Conservation (phyloP, 2,113 vertebrate genomes). For the Semicossyphus pulcher region DNA sequence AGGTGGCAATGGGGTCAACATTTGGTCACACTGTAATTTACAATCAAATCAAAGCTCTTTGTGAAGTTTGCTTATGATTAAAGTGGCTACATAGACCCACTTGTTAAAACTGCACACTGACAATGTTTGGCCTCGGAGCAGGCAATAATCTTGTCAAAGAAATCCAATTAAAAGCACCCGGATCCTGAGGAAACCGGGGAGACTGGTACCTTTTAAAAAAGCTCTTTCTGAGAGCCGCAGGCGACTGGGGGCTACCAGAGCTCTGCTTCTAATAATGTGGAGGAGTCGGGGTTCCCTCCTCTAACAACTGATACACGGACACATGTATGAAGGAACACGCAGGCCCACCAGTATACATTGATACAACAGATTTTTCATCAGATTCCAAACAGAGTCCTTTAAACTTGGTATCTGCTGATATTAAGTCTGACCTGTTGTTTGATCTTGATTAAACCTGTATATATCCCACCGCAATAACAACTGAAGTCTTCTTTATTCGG, state of each 20-base stretch:
- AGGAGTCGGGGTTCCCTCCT: conserved; percentile 25
- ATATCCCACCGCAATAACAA: not conserved
- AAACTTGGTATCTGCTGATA: not conserved
- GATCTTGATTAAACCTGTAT: not conserved
- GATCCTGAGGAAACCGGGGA: conserved; percentile 61
- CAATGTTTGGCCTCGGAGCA: conserved; percentile 39
- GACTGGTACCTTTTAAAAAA: conserved; percentile 55
- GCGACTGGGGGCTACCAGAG: conserved; percentile 24
- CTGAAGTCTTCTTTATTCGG: not conserved
- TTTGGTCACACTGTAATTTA: conserved; percentile 43
- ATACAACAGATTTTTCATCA: not conserved
- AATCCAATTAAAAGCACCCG: conserved; percentile 73
- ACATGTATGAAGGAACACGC: not conserved
- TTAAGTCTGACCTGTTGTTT: not conserved
- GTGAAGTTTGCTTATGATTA: conserved; percentile 55
- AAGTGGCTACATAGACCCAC: conserved; percentile 6
- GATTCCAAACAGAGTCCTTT: not conserved
- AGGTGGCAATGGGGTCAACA: not conserved
- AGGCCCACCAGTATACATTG: not conserved
- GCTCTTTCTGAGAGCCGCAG: conserved; percentile 45
- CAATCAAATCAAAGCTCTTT: conserved; percentile 44
- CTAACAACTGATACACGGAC: conserved; percentile 6
- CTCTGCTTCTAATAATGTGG: conserved; percentile 35
- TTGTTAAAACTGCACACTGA: conserved; percentile 37
- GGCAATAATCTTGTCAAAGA: conserved; percentile 60